Evolutionary conservation across 1,140 invertebrate genomes (phyloP).

Genomic region (Heliothis subflexa): DNA sequence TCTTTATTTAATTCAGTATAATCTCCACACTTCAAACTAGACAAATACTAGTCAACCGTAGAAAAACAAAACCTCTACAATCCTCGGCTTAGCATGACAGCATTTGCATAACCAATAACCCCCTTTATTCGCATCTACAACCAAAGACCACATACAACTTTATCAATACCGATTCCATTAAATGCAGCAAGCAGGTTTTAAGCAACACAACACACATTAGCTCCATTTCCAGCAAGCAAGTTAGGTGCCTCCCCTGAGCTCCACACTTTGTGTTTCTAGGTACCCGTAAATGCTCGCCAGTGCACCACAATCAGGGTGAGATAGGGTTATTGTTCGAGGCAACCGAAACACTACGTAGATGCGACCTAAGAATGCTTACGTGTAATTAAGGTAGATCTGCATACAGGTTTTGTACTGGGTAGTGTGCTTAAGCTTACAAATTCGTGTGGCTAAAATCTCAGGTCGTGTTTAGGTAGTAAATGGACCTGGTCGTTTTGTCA

Average conservation of each 20-base stretch:
- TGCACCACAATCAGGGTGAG: slow-evolving; percentile 21
- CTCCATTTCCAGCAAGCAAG: neutral
- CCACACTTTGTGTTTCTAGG: neutral
- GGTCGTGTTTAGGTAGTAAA: neutral
- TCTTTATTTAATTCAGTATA: too few relatives aligned
- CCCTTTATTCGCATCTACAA: neutral
- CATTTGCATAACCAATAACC: neutral
- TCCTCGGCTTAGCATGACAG: neutral
- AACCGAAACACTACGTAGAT: slow-evolving; percentile 5
- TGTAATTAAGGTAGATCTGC: slow-evolving; percentile 21
- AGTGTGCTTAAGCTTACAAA: neutral
- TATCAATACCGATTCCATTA: neutral
- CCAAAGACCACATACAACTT: neutral
- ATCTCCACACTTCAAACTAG: too few relatives aligned
- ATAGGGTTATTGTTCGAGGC: slow-evolving; percentile 28
- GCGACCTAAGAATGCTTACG: slow-evolving; percentile 17
- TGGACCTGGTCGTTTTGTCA: too few relatives aligned
- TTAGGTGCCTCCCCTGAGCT: neutral
- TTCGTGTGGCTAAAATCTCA: neutral
- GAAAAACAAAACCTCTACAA: too few relatives aligned
- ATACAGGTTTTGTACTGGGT: slow-evolving; percentile 2
- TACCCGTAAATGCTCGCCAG: slow-evolving; percentile 6
- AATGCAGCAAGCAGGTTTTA: neutral
- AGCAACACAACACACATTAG: slow-evolving; percentile 10
- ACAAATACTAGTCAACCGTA: too few relatives aligned